Conservation (phyloP, 2,113 vertebrate genomes). For the Erpornis zantholeuca region DNA sequence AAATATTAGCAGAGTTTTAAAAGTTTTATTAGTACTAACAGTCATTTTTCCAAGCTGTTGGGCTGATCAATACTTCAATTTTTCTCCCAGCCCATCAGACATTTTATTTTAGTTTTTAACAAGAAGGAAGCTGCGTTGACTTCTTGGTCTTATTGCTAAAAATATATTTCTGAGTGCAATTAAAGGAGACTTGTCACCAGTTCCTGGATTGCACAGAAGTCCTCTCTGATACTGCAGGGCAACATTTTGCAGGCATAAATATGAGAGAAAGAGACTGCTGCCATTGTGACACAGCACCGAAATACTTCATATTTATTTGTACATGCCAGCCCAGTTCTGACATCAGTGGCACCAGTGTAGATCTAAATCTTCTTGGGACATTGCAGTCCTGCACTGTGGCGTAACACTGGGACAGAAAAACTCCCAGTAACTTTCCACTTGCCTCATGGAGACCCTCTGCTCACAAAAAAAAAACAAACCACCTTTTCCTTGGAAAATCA, state of each 20-base stretch:
- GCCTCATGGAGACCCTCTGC: neutral
- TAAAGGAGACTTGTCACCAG: constrained; percentile 22
- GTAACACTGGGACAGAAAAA: neutral
- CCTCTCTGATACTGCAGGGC: neutral
- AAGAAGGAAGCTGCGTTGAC: neutral
- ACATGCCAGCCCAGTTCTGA: neutral
- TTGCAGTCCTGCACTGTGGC: neutral
- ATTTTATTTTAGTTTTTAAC: constrained; percentile 39
- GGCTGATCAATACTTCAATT: constrained; percentile 13
- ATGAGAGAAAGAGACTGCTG: constrained; percentile 1
- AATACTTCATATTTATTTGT: constrained; percentile 31
- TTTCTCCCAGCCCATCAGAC: neutral
- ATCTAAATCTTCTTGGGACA: neutral
- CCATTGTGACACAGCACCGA: neutral
- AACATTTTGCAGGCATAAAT: neutral
- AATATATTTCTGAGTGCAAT: constrained; percentile 7
- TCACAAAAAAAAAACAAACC: neutral
- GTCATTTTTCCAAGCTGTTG: constrained; percentile 55
- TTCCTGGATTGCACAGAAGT: constrained; percentile 7
- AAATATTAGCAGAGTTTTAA: neutral
- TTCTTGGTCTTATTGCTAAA: constrained; percentile 46
- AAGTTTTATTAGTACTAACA: neutral
- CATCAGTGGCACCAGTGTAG: neutral
- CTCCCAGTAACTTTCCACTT: neutral
- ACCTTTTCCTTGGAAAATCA: neutral